Percentiles rank a stretch among this genome's conserved stretches.
Evolutionary conservation across 1,140 invertebrate genomes (phyloP).

Genomic region (Saxidomus purpurata): DNA sequence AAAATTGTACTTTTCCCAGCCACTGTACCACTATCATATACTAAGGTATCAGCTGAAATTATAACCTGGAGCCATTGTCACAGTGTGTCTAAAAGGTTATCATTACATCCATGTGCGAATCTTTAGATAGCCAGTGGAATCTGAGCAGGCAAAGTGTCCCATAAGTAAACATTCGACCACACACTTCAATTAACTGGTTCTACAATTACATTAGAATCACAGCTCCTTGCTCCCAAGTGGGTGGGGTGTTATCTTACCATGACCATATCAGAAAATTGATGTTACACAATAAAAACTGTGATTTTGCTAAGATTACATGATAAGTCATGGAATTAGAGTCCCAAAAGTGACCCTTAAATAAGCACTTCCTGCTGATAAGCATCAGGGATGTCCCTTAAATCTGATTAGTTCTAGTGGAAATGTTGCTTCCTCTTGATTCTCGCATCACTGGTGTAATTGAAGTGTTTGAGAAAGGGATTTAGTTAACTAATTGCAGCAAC

Average conservation of each 20-base stretch:
- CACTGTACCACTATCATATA: too few relatives aligned
- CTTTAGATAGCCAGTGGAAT: neutral
- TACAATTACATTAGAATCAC: constrained; percentile 10
- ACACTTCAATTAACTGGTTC: constrained; percentile 25
- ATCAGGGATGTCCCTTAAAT: constrained; percentile 47
- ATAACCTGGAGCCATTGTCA: too few relatives aligned
- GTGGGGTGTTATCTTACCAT: constrained; percentile 13
- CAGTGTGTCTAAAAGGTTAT: too few relatives aligned
- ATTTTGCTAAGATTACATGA: constrained; percentile 3
- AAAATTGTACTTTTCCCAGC: too few relatives aligned
- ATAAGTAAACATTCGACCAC: constrained; percentile 25
- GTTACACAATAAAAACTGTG: neutral
- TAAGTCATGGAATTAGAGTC: constrained; percentile 1
- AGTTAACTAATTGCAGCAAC: neutral
- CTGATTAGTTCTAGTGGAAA: constrained; percentile 18
- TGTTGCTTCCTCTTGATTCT: neutral
- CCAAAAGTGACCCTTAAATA: constrained; percentile 58
- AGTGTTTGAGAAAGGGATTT: neutral
- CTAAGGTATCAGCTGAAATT: too few relatives aligned
- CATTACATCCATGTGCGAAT: neutral
- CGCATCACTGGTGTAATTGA: neutral
- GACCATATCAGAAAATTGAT: neutral
- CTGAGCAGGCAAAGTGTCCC: constrained; percentile 2
- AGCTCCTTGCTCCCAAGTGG: neutral
- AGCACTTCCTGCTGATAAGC: constrained; percentile 44